Evolutionary conservation across 2,113 vertebrate genomes (phyloP).

Genomic region (Garra rufa): DNA sequence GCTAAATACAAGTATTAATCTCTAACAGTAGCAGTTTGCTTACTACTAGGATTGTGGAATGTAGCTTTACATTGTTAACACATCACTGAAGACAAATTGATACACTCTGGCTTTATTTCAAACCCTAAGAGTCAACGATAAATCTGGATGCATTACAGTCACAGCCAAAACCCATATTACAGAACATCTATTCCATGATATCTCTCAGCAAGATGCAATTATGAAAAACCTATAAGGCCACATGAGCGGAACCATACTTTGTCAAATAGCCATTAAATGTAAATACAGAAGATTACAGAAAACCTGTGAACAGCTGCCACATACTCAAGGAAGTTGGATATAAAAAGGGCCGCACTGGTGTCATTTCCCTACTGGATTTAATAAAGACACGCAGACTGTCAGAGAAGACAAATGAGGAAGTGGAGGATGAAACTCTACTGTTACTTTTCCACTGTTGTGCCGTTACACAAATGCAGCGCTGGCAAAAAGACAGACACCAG

Average conservation of each 20-base stretch:
- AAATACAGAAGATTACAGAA: slow-evolving; percentile 53
- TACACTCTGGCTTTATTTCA: background rate
- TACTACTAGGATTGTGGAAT: background rate
- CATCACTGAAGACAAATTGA: background rate
- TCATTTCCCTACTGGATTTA: slow-evolving; percentile 5
- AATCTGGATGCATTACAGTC: background rate
- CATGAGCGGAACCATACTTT: slow-evolving; percentile 51
- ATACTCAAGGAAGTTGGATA: slow-evolving; percentile 25
- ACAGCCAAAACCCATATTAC: background rate
- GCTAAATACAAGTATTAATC: background rate
- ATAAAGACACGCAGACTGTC: slow-evolving; percentile 16
- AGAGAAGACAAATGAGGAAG: background rate
- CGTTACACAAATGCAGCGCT: background rate
- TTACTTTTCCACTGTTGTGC: background rate
- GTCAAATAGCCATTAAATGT: slow-evolving; percentile 61
- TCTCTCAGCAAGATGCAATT: slow-evolving; percentile 35
- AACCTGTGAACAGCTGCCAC: slow-evolving; percentile 65
- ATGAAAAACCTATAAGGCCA: slow-evolving; percentile 32
- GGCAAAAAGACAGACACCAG: background rate
- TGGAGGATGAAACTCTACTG: slow-evolving; percentile 6
- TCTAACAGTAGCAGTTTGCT: background rate
- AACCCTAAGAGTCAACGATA: background rate
- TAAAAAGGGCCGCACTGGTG: background rate
- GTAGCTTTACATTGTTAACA: background rate
- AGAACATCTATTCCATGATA: background rate